Percentiles rank a stretch among this genome's conserved stretches.
phyloP scores from a whole-genome alignment of 1,140 invertebrate genomes.

The Gryon sp. region DNA sequence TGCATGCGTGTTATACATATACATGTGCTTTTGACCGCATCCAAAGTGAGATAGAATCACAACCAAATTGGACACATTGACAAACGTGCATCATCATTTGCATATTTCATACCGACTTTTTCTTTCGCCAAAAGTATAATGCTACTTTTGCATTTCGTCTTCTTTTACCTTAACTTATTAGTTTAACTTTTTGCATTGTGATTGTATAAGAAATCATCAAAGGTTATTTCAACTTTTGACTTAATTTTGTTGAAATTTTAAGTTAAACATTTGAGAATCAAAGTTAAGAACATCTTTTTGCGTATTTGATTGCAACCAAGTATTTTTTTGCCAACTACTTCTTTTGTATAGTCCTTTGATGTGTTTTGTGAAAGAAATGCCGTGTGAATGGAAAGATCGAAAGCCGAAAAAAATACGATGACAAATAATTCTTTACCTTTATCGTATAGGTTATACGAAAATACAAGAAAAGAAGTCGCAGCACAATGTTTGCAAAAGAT shows the following conservation, averaged over 20 bases:
- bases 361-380: conserved; percentile 31
- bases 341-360: conserved; percentile 17
- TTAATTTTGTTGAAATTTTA: too few relatives aligned
- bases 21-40: conserved; percentile 48
- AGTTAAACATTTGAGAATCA: too few relatives aligned
- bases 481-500: conserved; percentile 24
- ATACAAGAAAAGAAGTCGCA: neutral
- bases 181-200: too few relatives aligned
- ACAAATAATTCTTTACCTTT: conserved; percentile 15
- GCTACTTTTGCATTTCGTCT: too few relatives aligned
- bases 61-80: conserved; percentile 41
- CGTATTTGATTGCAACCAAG: neutral
- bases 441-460: conserved; percentile 1
- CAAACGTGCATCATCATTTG: conserved; percentile 38
- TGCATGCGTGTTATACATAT: conserved; percentile 47
- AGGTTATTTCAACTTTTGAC: too few relatives aligned
- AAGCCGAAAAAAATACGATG: conserved; percentile 12
- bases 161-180: neutral
- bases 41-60: conserved; percentile 36
- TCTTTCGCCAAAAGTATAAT: neutral
- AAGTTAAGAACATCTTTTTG: too few relatives aligned
- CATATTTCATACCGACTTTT: conserved; percentile 17
- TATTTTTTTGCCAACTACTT: conserved; percentile 22
- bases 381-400: conserved; percentile 25
- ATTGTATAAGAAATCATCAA: too few relatives aligned